A percentile compares a stretch with the other conserved stretches of the same genome.
Conservation (phyloP, 2,113 vertebrate genomes). For the Macheiramphus alcinus region DNA sequence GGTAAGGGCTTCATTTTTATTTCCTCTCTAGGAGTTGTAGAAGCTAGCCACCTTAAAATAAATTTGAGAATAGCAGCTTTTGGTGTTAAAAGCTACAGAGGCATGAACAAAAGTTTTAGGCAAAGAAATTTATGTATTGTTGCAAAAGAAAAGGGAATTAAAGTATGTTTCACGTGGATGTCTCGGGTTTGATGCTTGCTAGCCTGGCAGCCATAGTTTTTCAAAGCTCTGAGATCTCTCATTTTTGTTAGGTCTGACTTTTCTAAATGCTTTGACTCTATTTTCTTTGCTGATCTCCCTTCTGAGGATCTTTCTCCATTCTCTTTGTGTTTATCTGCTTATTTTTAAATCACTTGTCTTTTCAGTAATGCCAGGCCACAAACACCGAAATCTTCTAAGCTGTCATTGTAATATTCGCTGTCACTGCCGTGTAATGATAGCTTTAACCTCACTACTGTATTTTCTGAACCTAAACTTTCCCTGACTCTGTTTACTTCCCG, state of each 20-base stretch:
- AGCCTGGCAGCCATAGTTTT: background rate
- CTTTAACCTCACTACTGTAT: background rate
- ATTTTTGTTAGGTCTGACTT: background rate
- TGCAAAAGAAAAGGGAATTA: background rate
- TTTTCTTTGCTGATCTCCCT: background rate
- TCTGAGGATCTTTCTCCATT: background rate
- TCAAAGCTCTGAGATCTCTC: background rate
- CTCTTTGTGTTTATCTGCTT: background rate
- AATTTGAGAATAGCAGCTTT: background rate
- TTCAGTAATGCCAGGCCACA: background rate
- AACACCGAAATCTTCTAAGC: background rate
- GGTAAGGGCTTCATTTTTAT: background rate
- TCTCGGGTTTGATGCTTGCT: fast-evolving
- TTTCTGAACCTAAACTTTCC: background rate
- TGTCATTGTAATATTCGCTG: background rate
- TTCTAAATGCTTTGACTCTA: background rate
- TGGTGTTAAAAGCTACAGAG: background rate
- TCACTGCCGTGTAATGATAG: background rate
- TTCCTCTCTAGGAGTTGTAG: background rate
- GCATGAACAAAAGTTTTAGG: background rate
- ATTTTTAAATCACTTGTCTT: background rate
- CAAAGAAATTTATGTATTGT: background rate
- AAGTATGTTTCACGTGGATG: background rate
- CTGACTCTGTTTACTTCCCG: background rate
- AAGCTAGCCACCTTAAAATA: background rate